A percentile compares a stretch with the other conserved stretches of the same genome.
Conservation (phyloP, 1,140 invertebrate species). For the Maniola jurtina region DNA sequence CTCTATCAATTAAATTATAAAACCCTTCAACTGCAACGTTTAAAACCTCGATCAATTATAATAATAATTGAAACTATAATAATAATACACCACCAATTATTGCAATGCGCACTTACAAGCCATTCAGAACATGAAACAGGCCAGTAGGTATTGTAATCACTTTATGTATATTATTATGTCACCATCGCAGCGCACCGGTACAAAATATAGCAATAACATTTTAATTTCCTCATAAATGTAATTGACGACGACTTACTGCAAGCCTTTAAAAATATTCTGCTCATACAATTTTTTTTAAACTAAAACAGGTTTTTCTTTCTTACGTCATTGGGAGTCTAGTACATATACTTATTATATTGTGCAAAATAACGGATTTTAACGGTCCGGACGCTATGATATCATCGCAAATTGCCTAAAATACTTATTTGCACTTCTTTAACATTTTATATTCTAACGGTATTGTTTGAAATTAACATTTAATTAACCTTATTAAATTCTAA, state of each 20-base stretch:
- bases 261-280: background rate
- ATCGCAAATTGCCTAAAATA: background rate
- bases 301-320: background rate
- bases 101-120: background rate
- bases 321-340: background rate
- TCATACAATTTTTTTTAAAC: background rate
- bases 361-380: conserved; percentile 1
- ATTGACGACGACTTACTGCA: background rate
- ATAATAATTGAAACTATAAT: too few species aligned
- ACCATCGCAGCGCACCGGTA: background rate
- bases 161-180: background rate
- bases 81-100: background rate
- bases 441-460: too few species aligned
- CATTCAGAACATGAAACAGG: background rate
- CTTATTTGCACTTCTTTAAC: too few species aligned
- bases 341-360: background rate
- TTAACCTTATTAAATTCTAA: too few species aligned
- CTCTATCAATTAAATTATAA: too few species aligned
- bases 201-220: conserved; percentile 7
- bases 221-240: conserved; percentile 7
- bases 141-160: background rate
- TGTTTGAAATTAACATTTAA: too few species aligned
- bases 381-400: conserved; percentile 2
- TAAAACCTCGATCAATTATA: too few species aligned
- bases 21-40: too few species aligned